Evolutionary conservation across 2,797 vertebrate genomes (phyloP), one percentile per base, ranked within the genome.

Genomic region (Coluber constrictor): DNA sequence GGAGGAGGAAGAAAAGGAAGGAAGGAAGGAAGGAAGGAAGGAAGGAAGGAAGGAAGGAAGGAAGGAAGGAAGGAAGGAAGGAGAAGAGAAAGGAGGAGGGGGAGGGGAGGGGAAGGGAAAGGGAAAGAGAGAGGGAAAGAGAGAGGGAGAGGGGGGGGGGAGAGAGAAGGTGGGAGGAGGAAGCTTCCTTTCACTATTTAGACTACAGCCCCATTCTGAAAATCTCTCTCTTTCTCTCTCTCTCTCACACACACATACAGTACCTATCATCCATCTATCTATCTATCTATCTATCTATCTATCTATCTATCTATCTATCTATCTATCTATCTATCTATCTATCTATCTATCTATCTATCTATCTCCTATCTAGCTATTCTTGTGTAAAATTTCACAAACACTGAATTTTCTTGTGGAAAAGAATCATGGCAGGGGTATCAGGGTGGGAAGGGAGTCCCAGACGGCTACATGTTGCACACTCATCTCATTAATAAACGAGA

Each of bases 321-420:
- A 20, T 20, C 57, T 43, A 29, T 37, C 92, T 16, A 88, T 56
- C 88, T 13, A 55, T 56, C 74, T 15, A 54, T 15, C 55, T 5
- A 18, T 16, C 56, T 18, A 18, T 57, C 56, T 1, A 23, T 37
- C 95, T 95, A 29, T 66, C 61, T 4, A 66, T 6, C 29, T 15
- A n/a, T 70, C 66, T 13, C 15, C 59, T 61, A 95, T 92, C 51
- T 51, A 37, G 1, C 15, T 16, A 0, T 66, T 10, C 23, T 12
- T 92, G 94, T 94, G 83, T 86, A 74, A 13, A 5, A 9, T 47
- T 94, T 94, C 74, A 92, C 16, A 89, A 94, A 12, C 15, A 93
- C 1, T 23, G 88, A 18, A 94, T 94, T 54, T 56, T 90, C 94
- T 94, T 94, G 2, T 1, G 5, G 95, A 88, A 47, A 37, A 0